Base-by-base conservation (phyloP, 2,113 vertebrate genomes). In the Paratilapia polleni region DNA sequence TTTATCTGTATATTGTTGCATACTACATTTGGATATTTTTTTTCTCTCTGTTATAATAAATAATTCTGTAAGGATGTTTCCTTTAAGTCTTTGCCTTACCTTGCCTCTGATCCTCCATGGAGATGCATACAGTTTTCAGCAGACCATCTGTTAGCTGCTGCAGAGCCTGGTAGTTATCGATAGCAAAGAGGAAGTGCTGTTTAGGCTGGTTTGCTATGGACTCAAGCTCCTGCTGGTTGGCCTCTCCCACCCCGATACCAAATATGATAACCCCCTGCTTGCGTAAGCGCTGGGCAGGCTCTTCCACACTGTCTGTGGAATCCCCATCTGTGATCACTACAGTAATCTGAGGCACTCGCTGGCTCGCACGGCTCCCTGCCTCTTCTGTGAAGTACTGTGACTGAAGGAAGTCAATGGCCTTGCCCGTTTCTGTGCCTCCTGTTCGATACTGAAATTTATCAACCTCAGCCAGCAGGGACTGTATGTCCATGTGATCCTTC, bases 241-340 rank as follows among this genome's bases (percentile, higher is more conserved):
- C 92, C 1, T 91, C 19, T 13, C 95, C 96, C 66, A 97, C 92
- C 2, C 95, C 97, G 24, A 97, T 94, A 75, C 93, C 94, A 5
- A 95, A 97, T 38, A 97, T 84, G 2, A 96, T 91, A 28, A 96
- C 94, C 0, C 96, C 96, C 1, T 90, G 80, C 43, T 83, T 12
- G 74, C 94, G 95, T 56, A 98, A 89, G 1, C 36, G 34, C 22
- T 77, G 88, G 0, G 96, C 96, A 0, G 94, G 91, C 3, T 4
- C 36, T 0, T 64, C n/a, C 6, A 96, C 95, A 1, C 96, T 87
- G 64, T 97, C 96, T 0, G 20, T 26, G 1, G 97, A 97, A 4
- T 94, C 95, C 0, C 97, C 96, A 2, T 97, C 95, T 0, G 96
- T 97, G 87, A 98, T 89, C 52, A 97, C 81, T 78, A 97, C 94